Base-by-base conservation (phyloP, 2,888 invertebrate species). In the Hirtodrosophila alboralis region DNA sequence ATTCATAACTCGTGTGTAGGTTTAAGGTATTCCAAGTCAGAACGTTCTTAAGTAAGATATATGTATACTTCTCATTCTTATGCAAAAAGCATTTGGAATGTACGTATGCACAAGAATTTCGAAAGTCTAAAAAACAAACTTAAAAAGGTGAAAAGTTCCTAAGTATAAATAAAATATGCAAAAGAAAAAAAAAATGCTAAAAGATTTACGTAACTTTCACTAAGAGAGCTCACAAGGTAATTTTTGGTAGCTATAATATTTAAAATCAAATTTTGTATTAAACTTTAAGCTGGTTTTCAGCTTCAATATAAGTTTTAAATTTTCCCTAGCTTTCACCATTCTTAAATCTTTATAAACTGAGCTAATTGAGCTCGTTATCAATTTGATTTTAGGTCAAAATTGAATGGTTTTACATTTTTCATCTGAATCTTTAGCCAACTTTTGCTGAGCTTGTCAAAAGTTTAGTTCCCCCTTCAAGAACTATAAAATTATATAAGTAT, bases 91-190 rank as follows among this genome's bases (percentile, higher is more conserved):
- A 48, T 10, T 6, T n/a, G 1, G 49, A 52, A 31, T 58, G 58
- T 44, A 31, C 43, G 23, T 21, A 65, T 47, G 66, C 67, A 33
- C 47, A 64, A 51, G 66, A 71, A 67, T 71, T 49, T 56, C 12
- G 43, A 62, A 37, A 28, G 31, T 18, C 21, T 18, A 18, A 13
- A 13, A n/a, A 6, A 9, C n/a, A 8, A 41, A 30, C 9, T 2
- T 8, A 8, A 3, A 4, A 1, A n/a, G n/a, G 4, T 38, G 40
- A 38, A 12, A n/a, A n/a, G n/a, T n/a, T n/a, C n/a, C n/a, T n/a
- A n/a, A n/a, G n/a, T n/a, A n/a, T n/a, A n/a, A n/a, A n/a, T n/a
- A 8, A 28, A 31, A 12, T 40, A 51, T 41, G 14, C 26, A 37
- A 18, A 33, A 36, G 21, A 13, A 16, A 23, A 33, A 16, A 27